Evolutionary conservation across 2,888 invertebrate genomes (phyloP).

Genomic region (Ypsolopha scabrella): DNA sequence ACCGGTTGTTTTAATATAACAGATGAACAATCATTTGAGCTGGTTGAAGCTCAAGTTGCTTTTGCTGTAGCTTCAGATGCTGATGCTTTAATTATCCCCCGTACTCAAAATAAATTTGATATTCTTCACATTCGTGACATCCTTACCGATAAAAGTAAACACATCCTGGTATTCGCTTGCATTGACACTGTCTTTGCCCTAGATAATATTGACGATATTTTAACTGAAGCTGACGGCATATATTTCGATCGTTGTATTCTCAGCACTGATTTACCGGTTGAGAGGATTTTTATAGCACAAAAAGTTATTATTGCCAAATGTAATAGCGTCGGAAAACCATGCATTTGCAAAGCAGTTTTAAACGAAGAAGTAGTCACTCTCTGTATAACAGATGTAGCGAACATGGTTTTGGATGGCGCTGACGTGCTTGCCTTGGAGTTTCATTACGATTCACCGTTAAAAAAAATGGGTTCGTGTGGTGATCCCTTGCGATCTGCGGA

Average conservation of each 20-base stretch:
- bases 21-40: conserved; percentile 74
- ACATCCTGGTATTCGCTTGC: conserved; percentile 49
- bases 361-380: conserved; percentile 83
- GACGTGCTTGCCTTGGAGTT: conserved; percentile 88
- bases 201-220: conserved; percentile 78
- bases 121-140: conserved; percentile 35
- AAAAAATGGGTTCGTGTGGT: conserved; percentile 35
- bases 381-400: conserved; percentile 89
- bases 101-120: conserved; percentile 35
- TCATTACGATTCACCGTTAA: conserved; percentile 51
- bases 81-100: conserved; percentile 49
- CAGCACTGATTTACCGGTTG: conserved; percentile 87
- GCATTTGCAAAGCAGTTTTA: conserved; percentile 89
- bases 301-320: conserved; percentile 89
- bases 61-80: conserved; percentile 57
- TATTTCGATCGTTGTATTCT: conserved; percentile 89
- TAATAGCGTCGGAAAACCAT: conserved; percentile 86
- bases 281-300: conserved; percentile 89
- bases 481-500: conserved; percentile 62
- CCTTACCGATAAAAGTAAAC: conserved; percentile 48
- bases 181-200: conserved; percentile 43
- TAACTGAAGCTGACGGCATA: conserved; percentile 83
- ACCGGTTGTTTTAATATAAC: conserved; percentile 71
- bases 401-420: conserved; percentile 89
- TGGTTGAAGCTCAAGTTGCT: conserved; percentile 61